Evolutionary conservation across 1,140 invertebrate genomes (phyloP).

Genomic region (Drosophila trapezifrons): DNA sequence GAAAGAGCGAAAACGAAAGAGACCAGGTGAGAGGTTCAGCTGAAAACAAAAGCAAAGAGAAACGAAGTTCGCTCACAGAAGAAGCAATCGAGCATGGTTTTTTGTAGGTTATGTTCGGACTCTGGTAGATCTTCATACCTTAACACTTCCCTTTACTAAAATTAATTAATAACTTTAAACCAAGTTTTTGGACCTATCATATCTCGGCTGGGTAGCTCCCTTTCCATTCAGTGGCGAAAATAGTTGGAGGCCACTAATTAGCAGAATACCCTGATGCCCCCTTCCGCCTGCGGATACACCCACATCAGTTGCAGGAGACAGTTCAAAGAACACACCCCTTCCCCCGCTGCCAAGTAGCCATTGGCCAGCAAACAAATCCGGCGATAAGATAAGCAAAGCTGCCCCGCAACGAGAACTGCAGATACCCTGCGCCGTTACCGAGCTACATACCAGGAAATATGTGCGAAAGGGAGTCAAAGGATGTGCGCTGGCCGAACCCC

Average conservation of each 20-base stretch:
- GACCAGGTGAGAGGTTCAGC: no score
- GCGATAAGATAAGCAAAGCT: slow-evolving; percentile 29
- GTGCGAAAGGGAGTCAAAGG: neutral
- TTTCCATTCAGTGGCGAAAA: neutral
- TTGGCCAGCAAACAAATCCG: slow-evolving; percentile 49
- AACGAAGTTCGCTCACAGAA: no score
- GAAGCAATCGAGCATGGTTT: no score
- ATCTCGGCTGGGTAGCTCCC: neutral
- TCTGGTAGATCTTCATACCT: no score
- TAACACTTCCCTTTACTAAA: no score
- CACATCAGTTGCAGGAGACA: slow-evolving; percentile 68
- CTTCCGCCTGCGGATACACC: slow-evolving; percentile 18
- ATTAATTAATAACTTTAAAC: neutral
- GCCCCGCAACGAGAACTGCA: slow-evolving; percentile 5
- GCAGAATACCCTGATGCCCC: slow-evolving; percentile 10
- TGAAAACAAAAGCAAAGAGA: no score
- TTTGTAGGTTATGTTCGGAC: no score
- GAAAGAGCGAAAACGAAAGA: no score
- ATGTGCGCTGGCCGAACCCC: slow-evolving; percentile 13
- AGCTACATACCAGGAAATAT: no score
- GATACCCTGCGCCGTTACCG: no score
- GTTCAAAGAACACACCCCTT: slow-evolving; percentile 56
- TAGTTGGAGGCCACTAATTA: slow-evolving; percentile 62
- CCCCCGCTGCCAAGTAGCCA: slow-evolving; percentile 58
- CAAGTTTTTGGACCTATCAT: neutral